These are phyloP conservation scores for Pseudorectes ferrugineus DNA, from an alignment of 2,113 vertebrate genomes.

Conservation along the genomic window DNA sequence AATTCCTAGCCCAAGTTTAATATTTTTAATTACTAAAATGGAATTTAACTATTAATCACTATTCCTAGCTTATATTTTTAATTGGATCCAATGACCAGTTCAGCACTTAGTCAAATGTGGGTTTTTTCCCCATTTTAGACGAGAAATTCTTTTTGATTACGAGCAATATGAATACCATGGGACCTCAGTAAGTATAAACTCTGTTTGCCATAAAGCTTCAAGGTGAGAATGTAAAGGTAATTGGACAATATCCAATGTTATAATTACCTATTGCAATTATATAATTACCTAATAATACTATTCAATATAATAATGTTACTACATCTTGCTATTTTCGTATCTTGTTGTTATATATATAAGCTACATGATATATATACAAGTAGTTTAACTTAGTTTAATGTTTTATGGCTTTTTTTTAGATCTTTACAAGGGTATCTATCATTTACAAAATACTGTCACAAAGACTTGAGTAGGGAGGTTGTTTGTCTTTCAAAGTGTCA, in stretches of 20 bases:
- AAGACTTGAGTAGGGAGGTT: not conserved
- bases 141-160: conserved; percentile 95
- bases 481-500: not conserved
- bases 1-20: not conserved
- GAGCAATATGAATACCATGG: conserved; percentile 97
- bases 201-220: not conserved
- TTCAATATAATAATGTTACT: not conserved
- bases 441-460: not conserved
- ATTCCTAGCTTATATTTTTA: not conserved
- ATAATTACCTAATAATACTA: not conserved
- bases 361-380: not conserved
- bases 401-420: not conserved
- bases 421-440: not conserved
- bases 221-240: not conserved
- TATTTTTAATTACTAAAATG: not conserved
- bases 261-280: not conserved
- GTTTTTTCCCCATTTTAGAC: conserved; percentile 63
- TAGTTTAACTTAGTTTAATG: not conserved
- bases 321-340: not conserved
- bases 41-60: not conserved
- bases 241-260: not conserved
- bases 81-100: not conserved
- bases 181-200: conserved; percentile 85
- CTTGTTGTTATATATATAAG: not conserved
- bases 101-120: not conserved